A percentile compares a stretch with the other conserved stretches of the same genome.
These are phyloP conservation scores for Mesocricetus auratus DNA, from an alignment of 2,113 vertebrate genomes.

Conservation along the genomic window DNA sequence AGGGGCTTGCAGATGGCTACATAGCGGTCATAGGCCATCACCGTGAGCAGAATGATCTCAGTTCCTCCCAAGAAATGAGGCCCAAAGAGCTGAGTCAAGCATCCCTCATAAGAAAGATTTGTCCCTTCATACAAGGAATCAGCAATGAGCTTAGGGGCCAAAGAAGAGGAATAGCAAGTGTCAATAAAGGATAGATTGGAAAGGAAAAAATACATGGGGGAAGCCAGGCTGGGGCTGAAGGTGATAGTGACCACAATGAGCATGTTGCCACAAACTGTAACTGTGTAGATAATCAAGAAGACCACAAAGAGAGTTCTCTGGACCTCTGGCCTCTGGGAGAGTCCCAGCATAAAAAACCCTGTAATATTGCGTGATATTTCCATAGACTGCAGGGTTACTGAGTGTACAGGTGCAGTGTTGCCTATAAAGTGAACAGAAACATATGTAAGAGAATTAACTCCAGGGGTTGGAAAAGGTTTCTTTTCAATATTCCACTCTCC, in stretches of 20 bases:
- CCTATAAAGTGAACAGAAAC: conserved; percentile 4
- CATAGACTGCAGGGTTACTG: not conserved
- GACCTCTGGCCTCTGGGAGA: conserved; percentile 56
- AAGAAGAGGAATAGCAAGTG: conserved; percentile 70
- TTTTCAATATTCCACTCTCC: not conserved
- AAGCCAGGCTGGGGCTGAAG: not conserved
- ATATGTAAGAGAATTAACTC: not conserved
- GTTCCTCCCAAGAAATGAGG: not conserved
- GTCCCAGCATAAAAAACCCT: conserved; percentile 70
- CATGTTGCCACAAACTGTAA: conserved; percentile 52
- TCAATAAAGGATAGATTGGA: conserved; percentile 69
- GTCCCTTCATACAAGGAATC: conserved; percentile 61
- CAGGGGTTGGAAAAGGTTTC: not conserved
- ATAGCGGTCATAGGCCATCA: conserved; percentile 26
- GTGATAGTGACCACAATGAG: conserved; percentile 58
- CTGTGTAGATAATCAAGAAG: conserved; percentile 50
- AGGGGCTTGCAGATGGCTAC: conserved; percentile 20
- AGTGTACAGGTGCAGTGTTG: not conserved
- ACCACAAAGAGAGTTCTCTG: conserved; percentile 69
- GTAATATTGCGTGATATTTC: conserved; percentile 43
- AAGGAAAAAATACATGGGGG: conserved; percentile 69
- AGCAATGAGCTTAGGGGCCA: conserved; percentile 68
- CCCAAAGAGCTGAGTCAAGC: conserved; percentile 63
- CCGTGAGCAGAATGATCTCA: not conserved
- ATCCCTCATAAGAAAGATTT: conserved; percentile 52